These are phyloP conservation scores for Salpingus planirostris DNA, from an alignment of 2,888 invertebrate genomes.

Conservation along the genomic window DNA sequence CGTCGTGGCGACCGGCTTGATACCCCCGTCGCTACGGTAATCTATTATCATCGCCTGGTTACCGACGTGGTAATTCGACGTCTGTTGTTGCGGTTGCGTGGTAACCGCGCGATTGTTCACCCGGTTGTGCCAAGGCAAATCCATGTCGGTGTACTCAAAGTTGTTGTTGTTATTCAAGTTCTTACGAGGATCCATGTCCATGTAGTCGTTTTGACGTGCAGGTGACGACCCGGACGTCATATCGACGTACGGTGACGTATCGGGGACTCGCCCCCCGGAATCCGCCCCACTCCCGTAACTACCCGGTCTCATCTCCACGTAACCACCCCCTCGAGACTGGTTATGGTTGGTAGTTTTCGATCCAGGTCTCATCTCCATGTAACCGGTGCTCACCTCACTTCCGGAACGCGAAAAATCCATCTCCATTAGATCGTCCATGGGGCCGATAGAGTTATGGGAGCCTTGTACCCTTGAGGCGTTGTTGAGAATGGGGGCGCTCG, in stretches of 20 bases:
- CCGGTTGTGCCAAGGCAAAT: background rate
- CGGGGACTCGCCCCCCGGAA: slow-evolving; percentile 13
- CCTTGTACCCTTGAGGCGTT: slow-evolving; percentile 38
- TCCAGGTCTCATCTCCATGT: slow-evolving; percentile 54
- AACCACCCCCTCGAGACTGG: slow-evolving; percentile 31
- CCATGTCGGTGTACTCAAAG: slow-evolving; percentile 1
- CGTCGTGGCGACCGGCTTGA: slow-evolving; percentile 1
- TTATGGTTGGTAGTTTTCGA: slow-evolving; percentile 27
- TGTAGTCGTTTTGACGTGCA: slow-evolving; percentile 38
- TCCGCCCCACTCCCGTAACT: background rate
- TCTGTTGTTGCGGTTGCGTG: no score
- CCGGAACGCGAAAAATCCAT: slow-evolving; percentile 54
- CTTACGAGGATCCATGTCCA: slow-evolving; percentile 34
- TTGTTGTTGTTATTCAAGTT: slow-evolving; percentile 6
- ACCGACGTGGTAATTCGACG: slow-evolving; percentile 6
- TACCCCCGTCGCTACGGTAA: no score
- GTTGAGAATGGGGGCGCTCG: slow-evolving; percentile 59
- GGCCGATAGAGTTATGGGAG: slow-evolving; percentile 46
- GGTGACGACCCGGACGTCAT: no score
- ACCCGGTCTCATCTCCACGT: slow-evolving; percentile 43
- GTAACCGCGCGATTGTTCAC: no score
- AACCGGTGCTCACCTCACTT: slow-evolving; percentile 40
- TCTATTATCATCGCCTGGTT: slow-evolving; percentile 11
- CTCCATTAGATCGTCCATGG: slow-evolving; percentile 75
- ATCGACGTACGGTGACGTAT: slow-evolving; percentile 44